Evolutionary conservation across 1,140 invertebrate species (phyloP), one percentile per base, ranked within the genome.

Genomic region (Caenorhabditis briggsae): DNA sequence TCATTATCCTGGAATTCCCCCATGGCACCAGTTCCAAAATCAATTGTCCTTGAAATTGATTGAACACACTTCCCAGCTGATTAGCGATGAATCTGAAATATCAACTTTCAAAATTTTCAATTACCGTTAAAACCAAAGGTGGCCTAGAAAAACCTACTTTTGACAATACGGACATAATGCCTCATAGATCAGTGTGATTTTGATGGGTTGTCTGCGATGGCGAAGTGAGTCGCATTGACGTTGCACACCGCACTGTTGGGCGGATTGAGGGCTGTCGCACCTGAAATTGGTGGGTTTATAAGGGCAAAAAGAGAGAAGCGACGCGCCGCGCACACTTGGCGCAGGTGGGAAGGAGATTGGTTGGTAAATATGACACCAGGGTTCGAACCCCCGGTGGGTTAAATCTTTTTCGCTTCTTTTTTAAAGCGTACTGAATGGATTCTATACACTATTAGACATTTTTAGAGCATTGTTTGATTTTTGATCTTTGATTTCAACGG

Each of bases 81-180:
- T 92, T 90, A 6, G 91, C 64, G 61, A 92, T 92, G 64, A 92
- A 92, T 65, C 86, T 87, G 86, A 48, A 87, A 11, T 53, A 3
- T 58, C 50, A 83, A 83, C 11, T 56, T 25, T n/a, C 0, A 23
- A 9, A 12, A 8, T 43, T 5, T 61, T 83, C 58, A 20, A 33
- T 33, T 33, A 1, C 33, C 33, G 33, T n/a, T n/a, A n/a, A n/a
- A n/a, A n/a, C 33, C 33, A 33, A 33, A 33, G n/a, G n/a, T 33
- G 33, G 33, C 33, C 33, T 33, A 33, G 33, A 33, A 11, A 14
- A n/a, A 50, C 83, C 25, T n/a, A 87, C 82, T 90, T 91, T 59
- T 92, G 91, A 65, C 91, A 92, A 64, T 88, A 92, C 11, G 91
- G 91, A 82, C 91, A 92, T n/a, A 92, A 83, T 18, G 91, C 91